phyloP scores from a whole-genome alignment of 1,140 invertebrate species.

The Lerema accius region DNA sequence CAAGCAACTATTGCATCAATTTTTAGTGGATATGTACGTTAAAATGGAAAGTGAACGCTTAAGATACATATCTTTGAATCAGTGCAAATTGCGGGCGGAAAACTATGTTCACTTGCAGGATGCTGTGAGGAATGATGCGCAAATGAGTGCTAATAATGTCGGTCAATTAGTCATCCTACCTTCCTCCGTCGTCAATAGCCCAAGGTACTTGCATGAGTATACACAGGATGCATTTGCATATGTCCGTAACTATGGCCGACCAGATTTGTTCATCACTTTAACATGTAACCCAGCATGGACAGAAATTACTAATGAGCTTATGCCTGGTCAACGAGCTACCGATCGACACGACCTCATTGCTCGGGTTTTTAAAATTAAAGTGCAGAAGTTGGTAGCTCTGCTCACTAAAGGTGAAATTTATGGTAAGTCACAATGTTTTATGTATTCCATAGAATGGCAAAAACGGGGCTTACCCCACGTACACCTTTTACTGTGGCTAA shows the following conservation, averaged over 20 bases:
- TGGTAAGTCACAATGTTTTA: conserved; percentile 55
- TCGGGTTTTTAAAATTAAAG: conserved; percentile 44
- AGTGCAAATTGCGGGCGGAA: conserved; percentile 36
- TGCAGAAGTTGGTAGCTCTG: too few species aligned
- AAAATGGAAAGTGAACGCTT: conserved; percentile 31
- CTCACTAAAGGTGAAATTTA: conserved; percentile 52
- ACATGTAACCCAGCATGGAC: conserved; percentile 38
- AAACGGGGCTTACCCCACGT: conserved; percentile 77
- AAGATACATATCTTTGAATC: conserved; percentile 32
- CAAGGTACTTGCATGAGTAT: too few species aligned
- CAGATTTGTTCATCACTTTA: conserved; percentile 44
- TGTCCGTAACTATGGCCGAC: conserved; percentile 11
- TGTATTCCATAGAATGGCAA: conserved; percentile 60
- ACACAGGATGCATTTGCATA: too few species aligned
- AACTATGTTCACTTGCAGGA: conserved; percentile 38
- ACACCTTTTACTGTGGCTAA: conserved; percentile 76
- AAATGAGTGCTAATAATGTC: too few species aligned
- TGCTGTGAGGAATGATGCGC: not conserved
- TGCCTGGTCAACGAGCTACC: conserved; percentile 46
- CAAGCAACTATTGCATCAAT: conserved; percentile 25
- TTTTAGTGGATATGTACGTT: conserved; percentile 28
- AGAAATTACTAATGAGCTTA: conserved; percentile 46
- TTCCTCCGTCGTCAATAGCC: too few species aligned
- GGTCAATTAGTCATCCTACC: too few species aligned
- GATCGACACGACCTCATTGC: conserved; percentile 54